These are phyloP conservation scores for Bradypus variegatus DNA, from an alignment of 2,797 vertebrate genomes.

Conservation along the genomic window DNA sequence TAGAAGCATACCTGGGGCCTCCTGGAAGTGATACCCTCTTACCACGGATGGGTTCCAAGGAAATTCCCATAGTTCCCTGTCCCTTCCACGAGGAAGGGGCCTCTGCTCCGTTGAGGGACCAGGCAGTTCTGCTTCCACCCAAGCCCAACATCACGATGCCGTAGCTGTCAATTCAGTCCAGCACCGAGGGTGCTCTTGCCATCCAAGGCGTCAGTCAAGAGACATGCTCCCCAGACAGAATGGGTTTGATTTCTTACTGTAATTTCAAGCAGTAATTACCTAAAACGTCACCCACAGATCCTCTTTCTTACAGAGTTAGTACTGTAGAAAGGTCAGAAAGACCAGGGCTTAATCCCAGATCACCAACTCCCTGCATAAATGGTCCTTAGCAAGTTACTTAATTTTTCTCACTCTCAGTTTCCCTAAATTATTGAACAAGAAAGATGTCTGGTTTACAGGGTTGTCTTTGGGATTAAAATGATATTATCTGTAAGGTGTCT, in stretches of 20 bases:
- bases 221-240: not conserved
- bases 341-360: not conserved
- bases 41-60: not conserved
- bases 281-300: not conserved
- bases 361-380: not conserved
- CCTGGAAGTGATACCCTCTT: not conserved
- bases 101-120: not conserved
- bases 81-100: not conserved
- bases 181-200: not conserved
- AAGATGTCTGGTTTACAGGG: not conserved
- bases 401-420: constrained; percentile 10
- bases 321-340: not conserved
- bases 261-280: not conserved
- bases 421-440: constrained; percentile 3
- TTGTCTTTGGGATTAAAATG: not conserved
- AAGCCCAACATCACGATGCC: not conserved
- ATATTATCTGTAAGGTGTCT: not conserved
- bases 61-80: not conserved
- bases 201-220: not conserved
- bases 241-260: not conserved
- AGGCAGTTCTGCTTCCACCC: not conserved
- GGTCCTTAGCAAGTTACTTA: not conserved
- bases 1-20: not conserved
- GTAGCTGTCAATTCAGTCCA: not conserved
- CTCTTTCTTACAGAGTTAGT: not conserved